Base-by-base conservation (phyloP, 2,888 invertebrate species). In the Dermolepida albohirtum region DNA sequence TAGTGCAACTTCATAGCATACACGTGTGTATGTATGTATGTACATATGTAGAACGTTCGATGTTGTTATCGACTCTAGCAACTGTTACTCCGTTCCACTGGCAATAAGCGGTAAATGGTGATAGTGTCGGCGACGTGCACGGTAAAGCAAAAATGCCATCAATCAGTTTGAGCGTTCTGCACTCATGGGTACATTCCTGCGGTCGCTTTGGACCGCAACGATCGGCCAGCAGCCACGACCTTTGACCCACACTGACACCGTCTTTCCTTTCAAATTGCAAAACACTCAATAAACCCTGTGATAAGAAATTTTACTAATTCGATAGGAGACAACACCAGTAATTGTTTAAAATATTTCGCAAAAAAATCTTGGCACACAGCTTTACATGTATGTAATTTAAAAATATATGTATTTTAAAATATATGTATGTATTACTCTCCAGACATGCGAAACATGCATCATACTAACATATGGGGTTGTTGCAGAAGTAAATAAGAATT, bases 171-270 rank as follows among this genome's bases (percentile, higher is more conserved):
- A 49, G 16, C 17, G 17, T 49, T 49, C 49, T 49, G 49, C 49
- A 49, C 69, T 69, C 69, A 71, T 63, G 69, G 71, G 68, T 67
- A 64, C 69, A 71, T 71, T 71, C 71, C 71, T 71, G 71, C 22
- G 71, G 71, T 68, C 44, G 71, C 67, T 67, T 64, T 69, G 67
- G 67, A 71, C 69, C 71, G 67, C 69, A 66, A 69, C 71, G 65
- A 69, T 67, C 71, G 69, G 71, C 69, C 69, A 71, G 67, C 49
- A 71, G 69, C 67, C 67, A 66, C 67, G 67, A 71, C 69, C 69
- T 71, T 55, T 65, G 66, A 69, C 69, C 69, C 67, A 64, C n/a
- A 1, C 27, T 16, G 22, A 40, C 27, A 59, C 59, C 6, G 17
- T 22, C 22, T 49, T 17, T 17, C 22, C 49, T 49, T 22, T 11